Evolutionary conservation across 2,888 invertebrate genomes (phyloP), one percentile per base, ranked within the genome.

Genomic region (Abrostola tripartita): DNA sequence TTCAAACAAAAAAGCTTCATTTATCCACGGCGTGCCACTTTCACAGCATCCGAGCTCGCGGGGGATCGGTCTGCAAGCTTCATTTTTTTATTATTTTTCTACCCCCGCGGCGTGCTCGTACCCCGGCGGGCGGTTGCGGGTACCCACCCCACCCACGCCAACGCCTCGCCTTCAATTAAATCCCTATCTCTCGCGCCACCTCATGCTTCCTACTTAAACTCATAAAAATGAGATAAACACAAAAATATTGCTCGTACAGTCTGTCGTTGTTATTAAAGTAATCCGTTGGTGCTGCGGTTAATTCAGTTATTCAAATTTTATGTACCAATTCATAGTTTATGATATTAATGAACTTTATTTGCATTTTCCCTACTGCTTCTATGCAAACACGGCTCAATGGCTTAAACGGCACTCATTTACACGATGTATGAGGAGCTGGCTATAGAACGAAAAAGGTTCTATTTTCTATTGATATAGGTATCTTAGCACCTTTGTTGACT

Each of bases 21-120:
- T 94, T 93, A 93, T 93, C 91, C 92, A 90, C 90, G 87, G 90
- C 89, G 94, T 93, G 92, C 93, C 93, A 93, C 92, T 94, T 93
- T 93, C 94, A 93, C 91, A 90, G 93, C 91, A 91, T 93, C 93
- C 93, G 93, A 82, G 92, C 92, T 92, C 86, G 92, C 90, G 90
- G 93, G 91, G 87, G 90, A 89, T 89, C 87, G 88, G 84, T 83
- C 82, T 81, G 89, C 87, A 85, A 86, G 88, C 85, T 88, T 89
- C 88, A 89, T 90, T 93, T 93, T 92, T 94, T 92, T 93, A 92
- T 93, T 90, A 91, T 93, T 91, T 89, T 77, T 84, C 88, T 85
- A 85, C 89, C 88, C 88, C 88, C 85, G 81, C 77, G 79, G 83
- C 73, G 82, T 76, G 77, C 78, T 72, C 70, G 71, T 80, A 79